Conservation (phyloP, 1,140 invertebrate genomes). For the Grapholita molesta region DNA sequence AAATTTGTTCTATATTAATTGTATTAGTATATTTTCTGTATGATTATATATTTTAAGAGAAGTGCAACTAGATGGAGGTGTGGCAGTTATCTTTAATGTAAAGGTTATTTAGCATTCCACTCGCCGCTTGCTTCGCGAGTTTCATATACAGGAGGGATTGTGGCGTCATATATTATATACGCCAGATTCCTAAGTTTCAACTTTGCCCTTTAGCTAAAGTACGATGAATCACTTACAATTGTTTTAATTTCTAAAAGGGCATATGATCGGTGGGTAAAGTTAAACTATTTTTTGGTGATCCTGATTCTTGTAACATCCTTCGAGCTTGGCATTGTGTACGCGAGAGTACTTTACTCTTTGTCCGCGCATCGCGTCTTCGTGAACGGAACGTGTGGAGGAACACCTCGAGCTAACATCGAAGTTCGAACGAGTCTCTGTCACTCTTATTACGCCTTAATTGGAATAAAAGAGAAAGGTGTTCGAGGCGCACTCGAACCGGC, state of each 20-base stretch:
- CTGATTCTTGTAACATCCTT: neutral
- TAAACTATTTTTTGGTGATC: neutral
- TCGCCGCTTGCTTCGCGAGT: conserved; percentile 3
- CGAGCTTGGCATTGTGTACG: neutral
- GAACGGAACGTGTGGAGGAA: neutral
- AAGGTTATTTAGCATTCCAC: conserved; percentile 4
- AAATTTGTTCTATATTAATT: conserved; percentile 39
- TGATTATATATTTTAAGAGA: conserved; percentile 51
- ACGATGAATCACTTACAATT: too few relatives aligned
- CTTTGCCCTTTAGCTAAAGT: neutral
- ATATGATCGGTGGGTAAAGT: neutral
- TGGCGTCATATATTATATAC: neutral
- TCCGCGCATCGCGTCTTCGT: neutral
- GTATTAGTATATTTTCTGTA: conserved; percentile 51
- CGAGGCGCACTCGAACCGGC: neutral
- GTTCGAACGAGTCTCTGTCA: too few relatives aligned
- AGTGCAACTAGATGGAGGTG: conserved; percentile 36
- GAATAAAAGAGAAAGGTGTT: too few relatives aligned
- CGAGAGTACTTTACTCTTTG: neutral
- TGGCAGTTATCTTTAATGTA: conserved; percentile 12
- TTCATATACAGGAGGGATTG: neutral
- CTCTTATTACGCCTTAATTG: too few relatives aligned
- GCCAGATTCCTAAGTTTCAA: neutral
- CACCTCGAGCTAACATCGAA: too few relatives aligned
- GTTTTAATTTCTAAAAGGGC: neutral